Evolutionary conservation across 2,113 vertebrate genomes (phyloP), one percentile per base, ranked within the genome.

Genomic region (Lampris incognitus): DNA sequence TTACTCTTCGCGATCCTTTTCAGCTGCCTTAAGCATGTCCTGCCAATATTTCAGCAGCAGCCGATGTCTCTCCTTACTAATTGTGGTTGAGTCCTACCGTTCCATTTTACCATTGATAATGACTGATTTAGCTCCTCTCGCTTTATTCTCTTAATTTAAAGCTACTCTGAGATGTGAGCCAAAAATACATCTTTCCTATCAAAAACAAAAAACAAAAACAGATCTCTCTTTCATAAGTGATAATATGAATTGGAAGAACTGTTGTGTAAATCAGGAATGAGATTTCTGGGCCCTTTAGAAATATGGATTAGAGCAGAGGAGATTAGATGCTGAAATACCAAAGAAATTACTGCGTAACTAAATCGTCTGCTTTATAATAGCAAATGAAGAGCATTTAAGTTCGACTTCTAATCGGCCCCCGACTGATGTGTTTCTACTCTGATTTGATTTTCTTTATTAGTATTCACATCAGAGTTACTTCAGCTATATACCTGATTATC

Each of bases 131-230:
- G 52, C 50, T 63, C 38, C 37, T 50, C 42, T n/a, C 9, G 59
- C 44, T 74, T 72, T 57, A 38, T 71, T 70, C 69, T 72, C n/a
- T 38, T 56, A 68, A 68, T 78, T 81, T 79, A 62, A 80, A 84
- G 54, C 65, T 36, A 46, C 10, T 74, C 37, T 61, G 62, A 86
- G 73, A 76, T 76, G 81, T 59, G 60, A 66, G 37, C 48, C 49
- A 58, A 66, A 72, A 81, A 79, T 69, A 70, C 38, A 6, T 57
- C 66, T 41, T 46, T 81, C 55, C 57, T 66, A 46, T 38, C 50
- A 64, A 81, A 78, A 67, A 24, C 24, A 24, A 24, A 24, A 24
- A 24, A 24, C 24, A 24, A 24, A 24, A 24, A 24, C 24, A 24
- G 24, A 24, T 24, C 24, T 24, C 24, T 24, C 24, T 24, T 73